Evolutionary conservation across 2,888 invertebrate genomes (phyloP), one percentile per base, ranked within the genome.

Genomic region (Perdita meconis): DNA sequence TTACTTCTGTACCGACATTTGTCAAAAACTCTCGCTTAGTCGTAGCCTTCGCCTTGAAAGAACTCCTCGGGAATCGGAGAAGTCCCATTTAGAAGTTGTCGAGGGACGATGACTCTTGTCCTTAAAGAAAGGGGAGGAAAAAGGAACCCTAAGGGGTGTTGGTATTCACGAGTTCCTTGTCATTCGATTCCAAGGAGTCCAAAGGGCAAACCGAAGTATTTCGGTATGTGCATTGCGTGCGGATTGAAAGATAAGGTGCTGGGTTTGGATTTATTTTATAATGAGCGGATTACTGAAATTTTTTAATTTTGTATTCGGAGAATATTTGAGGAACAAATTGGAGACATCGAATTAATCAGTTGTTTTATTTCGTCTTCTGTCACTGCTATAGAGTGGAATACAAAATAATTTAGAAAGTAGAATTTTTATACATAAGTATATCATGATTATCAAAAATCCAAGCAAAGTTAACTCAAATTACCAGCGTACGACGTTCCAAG

Each of bases 151-250:
- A 16, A 40, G 16, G n/a, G n/a, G 30, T 30, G 50, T 24, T 12
- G 22, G 36, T 40, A 19, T 40, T 12, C 53, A 12, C 53, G 34
- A 34, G 24, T 57, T 47, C 38, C 38, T 13, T 16, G 24, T 38
- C 57, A 55, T 60, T 38, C 47, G 50, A 56, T 66, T 74, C 70
- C 75, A 68, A 81, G 65, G 44, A 63, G 36, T 68, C 38, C 36
- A 44, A 60, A 24, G 34, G 56, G 40, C 55, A 64, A 42, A 47
- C 63, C 19, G 47, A 81, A 78, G 13, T 13, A 13, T 61, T 26
- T 30, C 24, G 8, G 16, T 13, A 26, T 16, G 42, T 44, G 34
- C 26, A 26, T 60, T 30, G 44, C n/a, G 40, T 60, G 30, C 26
- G 24, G 30, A 60, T 60, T 22, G 30, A 16, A 19, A 16, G 19